Conservation (phyloP, 2,888 invertebrate species). For the Rotaria macrura region DNA sequence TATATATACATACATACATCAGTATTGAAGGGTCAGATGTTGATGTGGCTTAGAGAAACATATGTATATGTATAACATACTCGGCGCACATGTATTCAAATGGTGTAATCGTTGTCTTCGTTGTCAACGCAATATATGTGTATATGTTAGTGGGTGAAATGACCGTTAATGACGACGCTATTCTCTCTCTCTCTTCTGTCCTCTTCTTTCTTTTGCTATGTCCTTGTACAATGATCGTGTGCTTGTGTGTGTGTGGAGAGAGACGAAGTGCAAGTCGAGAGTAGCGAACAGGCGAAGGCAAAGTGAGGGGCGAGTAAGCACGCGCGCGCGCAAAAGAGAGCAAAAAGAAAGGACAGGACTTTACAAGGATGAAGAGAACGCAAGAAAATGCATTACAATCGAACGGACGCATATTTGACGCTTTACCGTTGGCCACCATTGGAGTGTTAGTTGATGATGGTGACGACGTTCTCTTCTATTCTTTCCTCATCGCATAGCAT, state of each 20-base stretch:
- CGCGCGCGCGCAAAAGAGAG: neutral
- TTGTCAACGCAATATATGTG: neutral
- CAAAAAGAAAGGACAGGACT: neutral
- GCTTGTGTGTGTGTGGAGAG: neutral
- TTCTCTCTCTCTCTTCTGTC: neutral
- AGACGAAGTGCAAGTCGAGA: neutral
- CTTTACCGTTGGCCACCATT: neutral
- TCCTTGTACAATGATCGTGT: neutral
- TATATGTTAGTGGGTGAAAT: neutral
- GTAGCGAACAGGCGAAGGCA: neutral
- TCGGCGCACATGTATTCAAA: neutral
- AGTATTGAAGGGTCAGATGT: neutral
- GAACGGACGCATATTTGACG: neutral
- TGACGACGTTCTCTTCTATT: neutral
- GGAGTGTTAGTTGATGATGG: neutral
- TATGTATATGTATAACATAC: neutral
- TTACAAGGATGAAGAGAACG: neutral
- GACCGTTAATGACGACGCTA: slow-evolving; percentile 18
- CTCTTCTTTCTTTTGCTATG: neutral
- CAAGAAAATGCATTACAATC: neutral
- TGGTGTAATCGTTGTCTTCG: neutral
- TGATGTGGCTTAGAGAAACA: neutral
- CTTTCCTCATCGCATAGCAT: neutral
- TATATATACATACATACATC: neutral
- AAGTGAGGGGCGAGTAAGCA: neutral